A percentile compares a stretch with the other conserved stretches of the same genome.
Conservation (phyloP, 2,113 vertebrate species). For the Nothocercus nigrocapillus region DNA sequence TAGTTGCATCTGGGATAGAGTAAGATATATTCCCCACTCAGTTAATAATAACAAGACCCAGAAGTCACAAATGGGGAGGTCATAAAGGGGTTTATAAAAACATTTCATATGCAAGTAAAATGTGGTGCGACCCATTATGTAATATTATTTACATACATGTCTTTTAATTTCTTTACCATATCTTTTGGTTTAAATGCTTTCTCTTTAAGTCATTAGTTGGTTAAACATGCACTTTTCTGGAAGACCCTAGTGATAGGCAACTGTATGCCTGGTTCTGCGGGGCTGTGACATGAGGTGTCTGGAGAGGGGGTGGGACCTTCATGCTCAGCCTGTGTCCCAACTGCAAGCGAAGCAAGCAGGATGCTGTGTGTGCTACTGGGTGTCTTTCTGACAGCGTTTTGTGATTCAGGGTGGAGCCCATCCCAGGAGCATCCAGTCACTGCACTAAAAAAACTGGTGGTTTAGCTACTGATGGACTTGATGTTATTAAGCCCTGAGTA, state of each 20-base stretch:
- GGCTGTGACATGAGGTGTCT: background rate
- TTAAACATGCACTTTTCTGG: background rate
- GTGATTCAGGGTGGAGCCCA: background rate
- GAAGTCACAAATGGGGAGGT: conserved; percentile 25
- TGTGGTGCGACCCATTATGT: background rate
- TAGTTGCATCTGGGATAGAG: conserved; percentile 28
- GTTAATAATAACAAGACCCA: conserved; percentile 53
- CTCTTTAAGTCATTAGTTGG: background rate
- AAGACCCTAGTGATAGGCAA: background rate
- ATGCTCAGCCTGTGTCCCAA: background rate
- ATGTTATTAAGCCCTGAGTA: background rate
- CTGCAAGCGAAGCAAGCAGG: background rate
- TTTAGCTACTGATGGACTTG: too few species aligned
- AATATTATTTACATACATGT: background rate
- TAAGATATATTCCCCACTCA: conserved; percentile 15
- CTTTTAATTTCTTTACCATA: conserved; percentile 15
- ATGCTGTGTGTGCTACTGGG: background rate
- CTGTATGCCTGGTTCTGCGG: background rate
- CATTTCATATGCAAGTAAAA: conserved; percentile 40
- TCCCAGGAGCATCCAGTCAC: background rate
- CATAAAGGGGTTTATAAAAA: conserved; percentile 55
- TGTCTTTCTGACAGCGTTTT: background rate
- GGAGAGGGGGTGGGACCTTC: background rate
- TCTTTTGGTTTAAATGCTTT: conserved; percentile 1
- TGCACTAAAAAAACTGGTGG: background rate